A percentile compares a stretch with the other conserved stretches of the same genome.
Evolutionary conservation across 1,140 invertebrate genomes (phyloP).

Genomic region (Sminthurides bifidus): DNA sequence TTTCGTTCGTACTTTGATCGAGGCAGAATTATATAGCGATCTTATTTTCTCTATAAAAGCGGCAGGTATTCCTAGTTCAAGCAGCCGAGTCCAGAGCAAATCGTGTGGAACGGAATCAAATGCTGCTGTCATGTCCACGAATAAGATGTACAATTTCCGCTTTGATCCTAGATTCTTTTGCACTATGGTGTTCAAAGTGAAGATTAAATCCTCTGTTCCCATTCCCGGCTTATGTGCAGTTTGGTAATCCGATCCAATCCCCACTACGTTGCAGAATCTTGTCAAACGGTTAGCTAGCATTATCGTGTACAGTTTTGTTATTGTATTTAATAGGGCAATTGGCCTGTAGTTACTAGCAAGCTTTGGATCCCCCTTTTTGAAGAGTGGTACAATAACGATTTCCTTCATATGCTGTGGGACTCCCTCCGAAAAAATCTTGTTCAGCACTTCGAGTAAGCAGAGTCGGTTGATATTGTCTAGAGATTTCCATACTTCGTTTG

Average conservation of each 20-base stretch:
- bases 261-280: not conserved
- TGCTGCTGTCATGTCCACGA: slow-evolving; percentile 16
- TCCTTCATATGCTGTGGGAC: slow-evolving; percentile 5
- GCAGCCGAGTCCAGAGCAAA: slow-evolving; percentile 5
- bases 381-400: slow-evolving; percentile 6
- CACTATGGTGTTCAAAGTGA: slow-evolving; percentile 3
- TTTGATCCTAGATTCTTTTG: not conserved
- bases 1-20: not conserved
- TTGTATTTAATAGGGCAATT: slow-evolving; percentile 10
- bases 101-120: slow-evolving; percentile 17
- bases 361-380: slow-evolving; percentile 7
- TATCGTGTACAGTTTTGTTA: slow-evolving; percentile 26
- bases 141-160: slow-evolving; percentile 11
- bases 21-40: not conserved
- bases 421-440: not conserved
- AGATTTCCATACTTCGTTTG: slow-evolving; percentile 19
- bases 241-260: slow-evolving; percentile 12
- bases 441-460: not conserved
- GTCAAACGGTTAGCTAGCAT: slow-evolving; percentile 15
- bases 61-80: not conserved
- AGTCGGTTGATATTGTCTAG: not conserved
- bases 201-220: slow-evolving; percentile 7
- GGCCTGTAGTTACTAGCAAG: slow-evolving; percentile 10
- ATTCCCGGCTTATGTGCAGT: slow-evolving; percentile 9
- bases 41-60: slow-evolving; percentile 9